Evolutionary conservation across 2,888 invertebrate species (phyloP), one percentile per base, ranked within the genome.

Genomic region (Hemaris fuciformis): DNA sequence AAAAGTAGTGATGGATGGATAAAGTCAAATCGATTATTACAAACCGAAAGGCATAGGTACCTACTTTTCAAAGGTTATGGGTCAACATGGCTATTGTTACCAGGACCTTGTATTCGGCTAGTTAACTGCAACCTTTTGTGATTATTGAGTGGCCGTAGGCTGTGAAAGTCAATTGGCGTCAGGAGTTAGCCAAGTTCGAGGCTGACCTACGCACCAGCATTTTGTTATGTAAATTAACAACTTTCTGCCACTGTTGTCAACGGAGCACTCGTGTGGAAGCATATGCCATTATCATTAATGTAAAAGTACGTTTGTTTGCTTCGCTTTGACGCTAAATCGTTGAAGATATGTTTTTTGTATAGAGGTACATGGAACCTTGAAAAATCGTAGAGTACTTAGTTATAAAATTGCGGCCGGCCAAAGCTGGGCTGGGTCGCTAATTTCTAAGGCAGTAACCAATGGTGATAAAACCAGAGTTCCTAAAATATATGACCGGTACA

Each of bases 101-200:
- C 64, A 68, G 60, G 72, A 67, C 80, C 79, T 80, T 80, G 79
- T 75, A 63, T 75, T 75, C 74, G 71, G 80, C 75, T 76, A 69
- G 71, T 73, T 70, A 75, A 70, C 72, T 71, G 70, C 63, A 73
- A 70, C 64, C 70, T 73, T 75, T 77, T 75, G 69, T 79, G 62
- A 57, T 57, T 46, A 57, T 63, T 62, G 62, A 63, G 62, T 64
- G 69, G 70, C 72, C 67, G 71, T 68, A 66, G 76, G 74, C 76
- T 72, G 72, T 71, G 74, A 79, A 79, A 79, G 77, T 70, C 20
- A 22, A 23, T 58, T 41, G 48, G 31, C 57, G 57, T 25, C 46
- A 56, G 61, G 34, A 61, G 27, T 23, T 38, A 41, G 23, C 34
- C 6, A 57, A 41, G 18, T 41, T 48, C 38, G 41, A 41, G 48